These are phyloP conservation scores for Gasterosteus nipponicus DNA, from an alignment of 2,113 vertebrate genomes.

Conservation along the genomic window DNA sequence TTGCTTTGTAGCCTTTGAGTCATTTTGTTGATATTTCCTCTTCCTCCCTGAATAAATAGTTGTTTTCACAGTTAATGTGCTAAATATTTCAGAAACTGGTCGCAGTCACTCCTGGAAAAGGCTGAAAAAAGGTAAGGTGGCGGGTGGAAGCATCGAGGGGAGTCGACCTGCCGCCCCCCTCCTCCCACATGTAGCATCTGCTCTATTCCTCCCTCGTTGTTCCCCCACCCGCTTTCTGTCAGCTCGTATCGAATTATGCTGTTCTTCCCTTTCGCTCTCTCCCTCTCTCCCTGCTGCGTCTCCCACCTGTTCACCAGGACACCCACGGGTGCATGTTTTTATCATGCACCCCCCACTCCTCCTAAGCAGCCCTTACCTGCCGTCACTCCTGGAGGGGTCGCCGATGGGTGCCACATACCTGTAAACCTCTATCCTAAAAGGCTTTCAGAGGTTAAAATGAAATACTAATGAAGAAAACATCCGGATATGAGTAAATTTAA, in stretches of 20 bases:
- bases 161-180: conserved; percentile 25
- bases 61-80: conserved; percentile 15
- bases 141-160: conserved; percentile 39
- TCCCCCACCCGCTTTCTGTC: conserved; percentile 37
- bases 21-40: neutral
- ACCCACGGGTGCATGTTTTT: conserved; percentile 66
- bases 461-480: no score
- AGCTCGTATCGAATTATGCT: conserved; percentile 82
- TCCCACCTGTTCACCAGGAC: conserved; percentile 79
- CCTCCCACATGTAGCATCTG: conserved; percentile 68
- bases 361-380: conserved; percentile 36
- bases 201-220: conserved; percentile 59
- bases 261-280: conserved; percentile 71
- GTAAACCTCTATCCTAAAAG: no score
- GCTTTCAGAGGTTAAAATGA: no score
- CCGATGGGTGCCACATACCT: no score
- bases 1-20: neutral
- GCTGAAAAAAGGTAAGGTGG: conserved; percentile 50
- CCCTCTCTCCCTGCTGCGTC: conserved; percentile 60
- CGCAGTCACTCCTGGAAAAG: conserved; percentile 11
- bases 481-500: no score
- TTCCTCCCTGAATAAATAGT: conserved; percentile 7
- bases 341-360: conserved; percentile 50
- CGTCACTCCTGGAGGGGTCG: conserved; percentile 55
- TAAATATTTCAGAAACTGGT: conserved; percentile 44